phyloP scores from a whole-genome alignment of 2,113 vertebrate species.

The Beaufortia kweichowensis region DNA sequence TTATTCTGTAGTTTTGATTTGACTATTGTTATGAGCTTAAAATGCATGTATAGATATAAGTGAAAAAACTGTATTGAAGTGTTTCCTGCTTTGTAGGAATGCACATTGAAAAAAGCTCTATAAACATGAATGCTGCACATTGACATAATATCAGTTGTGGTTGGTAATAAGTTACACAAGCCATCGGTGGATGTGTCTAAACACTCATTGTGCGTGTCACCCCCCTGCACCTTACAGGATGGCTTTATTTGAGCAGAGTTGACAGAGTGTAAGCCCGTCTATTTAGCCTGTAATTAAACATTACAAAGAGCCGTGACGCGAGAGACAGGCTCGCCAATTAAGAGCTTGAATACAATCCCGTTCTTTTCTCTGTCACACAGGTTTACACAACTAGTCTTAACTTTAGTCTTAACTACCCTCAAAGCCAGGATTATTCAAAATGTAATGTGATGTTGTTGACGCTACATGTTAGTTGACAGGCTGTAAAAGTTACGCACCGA shows the following conservation, averaged over 20 bases:
- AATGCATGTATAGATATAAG: too few species aligned
- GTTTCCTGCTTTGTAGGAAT: too few species aligned
- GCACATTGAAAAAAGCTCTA: not conserved
- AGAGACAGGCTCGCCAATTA: constrained; percentile 82
- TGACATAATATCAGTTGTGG: not conserved
- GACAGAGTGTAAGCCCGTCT: constrained; percentile 81
- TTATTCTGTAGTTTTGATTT: too few species aligned
- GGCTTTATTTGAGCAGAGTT: constrained; percentile 72
- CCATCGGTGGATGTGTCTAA: not conserved
- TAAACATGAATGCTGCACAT: constrained; percentile 16
- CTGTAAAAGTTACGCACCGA: not conserved
- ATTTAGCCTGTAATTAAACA: constrained; percentile 93
- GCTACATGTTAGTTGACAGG: not conserved
- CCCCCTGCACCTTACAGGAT: constrained; percentile 66
- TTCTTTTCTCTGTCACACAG: constrained; percentile 60
- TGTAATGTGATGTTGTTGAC: constrained; percentile 1
- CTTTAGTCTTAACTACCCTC: constrained; percentile 1
- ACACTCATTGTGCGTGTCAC: not conserved
- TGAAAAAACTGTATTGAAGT: too few species aligned
- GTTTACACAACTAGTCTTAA: constrained; percentile 35
- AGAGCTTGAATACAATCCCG: constrained; percentile 82
- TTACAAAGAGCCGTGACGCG: constrained; percentile 82
- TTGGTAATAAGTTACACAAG: not conserved
- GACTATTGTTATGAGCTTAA: too few species aligned
- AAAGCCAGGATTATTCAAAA: constrained; percentile 23